Evolutionary conservation across 2,888 invertebrate species (phyloP).

Genomic region (Microdon myrmicae): DNA sequence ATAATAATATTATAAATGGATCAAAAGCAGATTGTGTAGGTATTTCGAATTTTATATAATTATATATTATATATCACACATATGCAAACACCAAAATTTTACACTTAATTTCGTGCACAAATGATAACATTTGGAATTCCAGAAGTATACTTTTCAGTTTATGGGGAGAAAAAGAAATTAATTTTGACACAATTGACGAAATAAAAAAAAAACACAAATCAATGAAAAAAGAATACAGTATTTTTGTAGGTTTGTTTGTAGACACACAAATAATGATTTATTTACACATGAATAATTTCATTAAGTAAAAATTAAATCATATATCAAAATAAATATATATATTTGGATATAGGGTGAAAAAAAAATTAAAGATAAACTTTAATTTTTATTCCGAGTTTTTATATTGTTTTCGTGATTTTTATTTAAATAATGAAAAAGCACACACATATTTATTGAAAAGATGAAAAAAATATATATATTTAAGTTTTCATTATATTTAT

Average conservation of each 20-base stretch:
- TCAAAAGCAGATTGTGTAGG: conserved; percentile 41
- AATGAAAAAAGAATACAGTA: conserved; percentile 12
- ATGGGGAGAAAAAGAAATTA: conserved; percentile 33
- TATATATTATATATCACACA: conserved; percentile 37
- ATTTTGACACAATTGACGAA: conserved; percentile 44
- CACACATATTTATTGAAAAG: conserved; percentile 55
- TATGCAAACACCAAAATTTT: neutral
- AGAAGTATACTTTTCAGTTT: conserved; percentile 6
- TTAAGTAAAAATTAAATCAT: conserved; percentile 45
- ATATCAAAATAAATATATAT: conserved; percentile 43
- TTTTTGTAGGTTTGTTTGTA: conserved; percentile 19
- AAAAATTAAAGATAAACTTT: conserved; percentile 51
- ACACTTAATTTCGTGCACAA: conserved; percentile 24
- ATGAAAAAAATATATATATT: conserved; percentile 58
- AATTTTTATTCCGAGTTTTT: conserved; percentile 35
- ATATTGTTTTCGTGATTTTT: conserved; percentile 28
- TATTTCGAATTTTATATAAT: conserved; percentile 43
- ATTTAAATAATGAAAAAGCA: conserved; percentile 54
- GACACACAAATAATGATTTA: conserved; percentile 55
- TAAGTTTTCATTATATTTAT: conserved; percentile 49
- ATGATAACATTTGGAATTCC: neutral
- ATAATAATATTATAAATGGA: conserved; percentile 12
- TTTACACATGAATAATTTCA: conserved; percentile 53
- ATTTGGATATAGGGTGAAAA: conserved; percentile 13
- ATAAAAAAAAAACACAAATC: conserved; percentile 24